A percentile compares a stretch with the other conserved stretches of the same genome.
Conservation (phyloP, 2,797 vertebrate genomes). For the Craterocephalus amniculus region DNA sequence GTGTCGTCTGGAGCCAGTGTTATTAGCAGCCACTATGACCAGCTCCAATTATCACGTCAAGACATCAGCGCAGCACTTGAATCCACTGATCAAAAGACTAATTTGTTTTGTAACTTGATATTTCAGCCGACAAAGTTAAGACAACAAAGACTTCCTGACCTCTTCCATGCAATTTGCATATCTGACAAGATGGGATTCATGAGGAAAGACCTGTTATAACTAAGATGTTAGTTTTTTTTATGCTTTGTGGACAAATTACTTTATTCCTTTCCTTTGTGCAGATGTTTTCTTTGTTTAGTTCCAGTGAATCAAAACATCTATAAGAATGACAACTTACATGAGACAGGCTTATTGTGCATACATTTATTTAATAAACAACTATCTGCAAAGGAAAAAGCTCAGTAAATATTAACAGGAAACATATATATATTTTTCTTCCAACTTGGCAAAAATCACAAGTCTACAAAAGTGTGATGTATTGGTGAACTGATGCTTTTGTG, state of each 20-base stretch:
- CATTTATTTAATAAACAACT: background rate
- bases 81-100: constrained; percentile 63
- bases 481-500: background rate
- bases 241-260: constrained; percentile 17
- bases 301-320: too few species aligned
- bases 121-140: constrained; percentile 36
- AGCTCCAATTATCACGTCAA: constrained; percentile 48
- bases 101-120: constrained; percentile 61
- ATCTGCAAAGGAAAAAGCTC: background rate
- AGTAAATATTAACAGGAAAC: constrained; percentile 14
- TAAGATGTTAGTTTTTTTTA: constrained; percentile 13
- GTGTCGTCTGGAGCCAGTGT: constrained; percentile 75
- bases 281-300: background rate
- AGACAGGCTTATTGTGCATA: too few species aligned
- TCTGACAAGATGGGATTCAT: constrained; percentile 54
- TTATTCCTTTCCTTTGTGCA: background rate
- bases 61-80: constrained; percentile 54
- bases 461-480: background rate
- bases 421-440: too few species aligned
- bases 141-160: constrained; percentile 15
- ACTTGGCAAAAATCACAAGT: background rate
- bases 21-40: constrained; percentile 50
- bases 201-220: constrained; percentile 5
- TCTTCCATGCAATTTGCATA: constrained; percentile 23
- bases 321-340: too few species aligned